phyloP scores from a whole-genome alignment of 2,888 invertebrate genomes.

The Petrolisthes manimaculis region DNA sequence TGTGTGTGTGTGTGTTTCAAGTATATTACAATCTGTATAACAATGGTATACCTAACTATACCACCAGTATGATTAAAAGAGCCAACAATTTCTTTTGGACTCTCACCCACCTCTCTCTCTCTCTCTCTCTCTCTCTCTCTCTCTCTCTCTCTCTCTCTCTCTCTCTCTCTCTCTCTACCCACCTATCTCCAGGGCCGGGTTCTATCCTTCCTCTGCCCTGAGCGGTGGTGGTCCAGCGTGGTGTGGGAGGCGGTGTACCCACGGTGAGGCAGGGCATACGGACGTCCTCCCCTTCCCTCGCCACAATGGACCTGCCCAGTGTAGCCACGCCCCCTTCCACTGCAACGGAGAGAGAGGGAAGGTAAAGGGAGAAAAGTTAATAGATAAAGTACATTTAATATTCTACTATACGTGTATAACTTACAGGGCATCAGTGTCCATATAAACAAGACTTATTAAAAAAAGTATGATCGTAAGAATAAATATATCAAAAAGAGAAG shows the following conservation, averaged over 20 bases:
- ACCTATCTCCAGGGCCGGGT: conserved; percentile 12
- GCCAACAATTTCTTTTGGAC: too few species aligned
- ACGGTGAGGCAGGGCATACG: conserved; percentile 47
- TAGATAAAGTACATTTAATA: neutral
- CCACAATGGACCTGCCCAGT: conserved; percentile 34
- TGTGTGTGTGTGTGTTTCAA: conserved; percentile 14
- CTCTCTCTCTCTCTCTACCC: conserved; percentile 35
- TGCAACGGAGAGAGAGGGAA: neutral
- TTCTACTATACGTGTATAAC: neutral
- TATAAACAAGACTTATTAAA: neutral
- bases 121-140: neutral
- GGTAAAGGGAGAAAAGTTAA: neutral
- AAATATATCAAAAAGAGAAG: neutral
- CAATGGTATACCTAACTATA: neutral
- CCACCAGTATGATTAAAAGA: neutral
- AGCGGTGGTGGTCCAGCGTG: conserved; percentile 25
- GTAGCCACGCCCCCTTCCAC: conserved; percentile 39
- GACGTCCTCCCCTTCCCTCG: conserved; percentile 43
- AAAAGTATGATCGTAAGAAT: neutral
- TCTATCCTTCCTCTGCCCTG: neutral
- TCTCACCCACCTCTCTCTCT: neutral
- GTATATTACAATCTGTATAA: neutral
- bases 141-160: neutral
- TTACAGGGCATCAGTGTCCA: neutral
- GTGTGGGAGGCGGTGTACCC: conserved; percentile 23